phyloP scores from a whole-genome alignment of 2,888 invertebrate genomes.

The Brenthis hecate region DNA sequence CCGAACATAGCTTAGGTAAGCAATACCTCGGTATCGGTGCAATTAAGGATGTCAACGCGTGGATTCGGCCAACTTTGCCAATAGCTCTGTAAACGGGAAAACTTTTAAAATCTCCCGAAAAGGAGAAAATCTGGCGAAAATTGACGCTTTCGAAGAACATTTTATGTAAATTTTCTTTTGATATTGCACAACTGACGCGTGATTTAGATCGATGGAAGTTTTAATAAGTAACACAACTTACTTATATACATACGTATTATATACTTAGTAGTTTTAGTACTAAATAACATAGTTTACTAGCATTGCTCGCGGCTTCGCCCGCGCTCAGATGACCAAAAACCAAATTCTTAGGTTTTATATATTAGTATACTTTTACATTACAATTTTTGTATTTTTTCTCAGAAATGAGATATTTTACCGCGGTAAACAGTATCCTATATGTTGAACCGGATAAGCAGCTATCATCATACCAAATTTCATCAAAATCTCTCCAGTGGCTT shows the following conservation, averaged over 20 bases:
- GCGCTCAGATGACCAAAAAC: too few relatives aligned
- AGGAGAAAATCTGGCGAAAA: constrained; percentile 27
- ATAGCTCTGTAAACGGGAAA: constrained; percentile 36
- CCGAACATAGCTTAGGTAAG: constrained; percentile 38
- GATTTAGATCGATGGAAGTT: background rate
- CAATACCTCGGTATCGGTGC: constrained; percentile 43
- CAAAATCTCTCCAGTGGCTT: too few relatives aligned
- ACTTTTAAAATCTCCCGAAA: constrained; percentile 36
- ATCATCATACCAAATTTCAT: too few relatives aligned
- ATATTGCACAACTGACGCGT: constrained; percentile 2
- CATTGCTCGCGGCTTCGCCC: too few relatives aligned
- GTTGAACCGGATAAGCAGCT: too few relatives aligned
- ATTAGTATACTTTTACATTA: too few relatives aligned
- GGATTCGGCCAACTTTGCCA: constrained; percentile 36
- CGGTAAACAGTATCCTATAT: too few relatives aligned
- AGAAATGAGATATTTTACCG: too few relatives aligned
- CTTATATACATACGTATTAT: background rate
- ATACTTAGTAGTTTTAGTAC: too few relatives aligned
- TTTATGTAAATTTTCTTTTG: constrained; percentile 19
- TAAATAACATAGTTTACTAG: too few relatives aligned
- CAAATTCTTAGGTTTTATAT: too few relatives aligned
- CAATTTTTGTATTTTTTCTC: too few relatives aligned
- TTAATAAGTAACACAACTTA: background rate
- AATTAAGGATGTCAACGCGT: constrained; percentile 47
- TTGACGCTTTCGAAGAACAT: constrained; percentile 23